Evolutionary conservation across 2,113 vertebrate species (phyloP), one percentile per base, ranked within the genome.

Genomic region (Alligator mississippiensis): DNA sequence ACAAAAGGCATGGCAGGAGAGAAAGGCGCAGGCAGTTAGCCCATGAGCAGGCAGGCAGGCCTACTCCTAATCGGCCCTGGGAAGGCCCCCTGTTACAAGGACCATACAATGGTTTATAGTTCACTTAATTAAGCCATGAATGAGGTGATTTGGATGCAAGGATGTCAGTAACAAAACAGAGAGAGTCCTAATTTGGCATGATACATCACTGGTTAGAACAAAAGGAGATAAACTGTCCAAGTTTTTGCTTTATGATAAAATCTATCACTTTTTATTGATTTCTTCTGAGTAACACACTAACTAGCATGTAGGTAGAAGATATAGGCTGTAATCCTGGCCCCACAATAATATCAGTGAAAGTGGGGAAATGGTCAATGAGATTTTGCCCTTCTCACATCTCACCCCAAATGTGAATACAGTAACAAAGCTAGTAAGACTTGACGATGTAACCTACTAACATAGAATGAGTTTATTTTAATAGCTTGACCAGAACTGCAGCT

Each of bases 261-360:
- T 74, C 58, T n/a, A 30, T 25, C 34, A 30, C 4, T 72, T 72
- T 55, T 57, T n/a, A n/a, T 25, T 58, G 25, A 22, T 30, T 70
- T 72, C 55, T 82, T 16, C 5, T 28, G 60, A 38, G 55, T 27
- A 74, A 28, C 24, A 3, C 34, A 14, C 30, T 8, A 25, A 12
- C 15, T 21, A 12, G 72, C 6, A 11, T 3, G 6, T 3, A 19
- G 47, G 47, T 7, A 8, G 47, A 34, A 77, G 2, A 27, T 14
- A 0, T 16, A 2, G 0, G 30, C 1, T 58, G 3, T 19, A n/a
- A 18, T 13, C 25, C 10, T 4, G 30, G 1, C 28, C 15, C 70
- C 19, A 0, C 28, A 7, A 27, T 82, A 5, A 2, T 85, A 21
- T 38, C 55, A 1, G 28, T 0, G 27, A 90, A 68, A n/a, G 59